These are phyloP conservation scores for Cheilinus undulatus DNA, from an alignment of 2,113 vertebrate genomes.

Conservation along the genomic window DNA sequence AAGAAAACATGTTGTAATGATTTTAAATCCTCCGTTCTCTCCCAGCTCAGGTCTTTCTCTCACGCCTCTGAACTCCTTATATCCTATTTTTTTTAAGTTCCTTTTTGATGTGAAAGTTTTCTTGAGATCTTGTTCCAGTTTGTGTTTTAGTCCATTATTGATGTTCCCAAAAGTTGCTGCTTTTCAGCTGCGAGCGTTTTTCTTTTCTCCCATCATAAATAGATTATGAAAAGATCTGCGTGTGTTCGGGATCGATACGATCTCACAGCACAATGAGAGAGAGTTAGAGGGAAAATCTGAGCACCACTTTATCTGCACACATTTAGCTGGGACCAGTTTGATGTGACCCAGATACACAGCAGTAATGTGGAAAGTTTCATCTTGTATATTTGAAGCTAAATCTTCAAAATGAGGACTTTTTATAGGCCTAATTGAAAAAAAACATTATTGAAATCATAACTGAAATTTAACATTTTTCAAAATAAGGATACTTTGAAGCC, in stretches of 20 bases:
- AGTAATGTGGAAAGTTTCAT: neutral
- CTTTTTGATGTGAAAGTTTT: slow-evolving; percentile 50
- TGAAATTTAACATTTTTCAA: too few relatives aligned
- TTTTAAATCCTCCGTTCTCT: too few relatives aligned
- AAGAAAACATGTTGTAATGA: too few relatives aligned
- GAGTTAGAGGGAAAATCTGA: slow-evolving; percentile 13
- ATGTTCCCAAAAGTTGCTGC: slow-evolving; percentile 63
- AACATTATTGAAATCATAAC: too few relatives aligned
- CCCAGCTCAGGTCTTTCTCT: slow-evolving; percentile 9
- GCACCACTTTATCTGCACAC: slow-evolving; percentile 23
- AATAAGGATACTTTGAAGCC: too few relatives aligned
- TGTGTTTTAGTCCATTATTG: slow-evolving; percentile 65
- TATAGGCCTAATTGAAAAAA: too few relatives aligned
- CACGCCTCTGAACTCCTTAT: neutral
- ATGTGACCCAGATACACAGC: slow-evolving; percentile 13
- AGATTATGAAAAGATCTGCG: slow-evolving; percentile 68
- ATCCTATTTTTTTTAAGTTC: slow-evolving; percentile 6
- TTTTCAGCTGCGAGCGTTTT: slow-evolving; percentile 41
- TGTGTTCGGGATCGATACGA: slow-evolving; percentile 51
- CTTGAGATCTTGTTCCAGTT: slow-evolving; percentile 23
- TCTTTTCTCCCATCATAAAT: slow-evolving; percentile 56
- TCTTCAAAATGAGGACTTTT: too few relatives aligned
- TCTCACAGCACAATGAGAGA: slow-evolving; percentile 62
- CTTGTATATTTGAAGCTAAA: too few relatives aligned
- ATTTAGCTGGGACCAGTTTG: neutral